Base-by-base conservation (phyloP, 2,888 invertebrate genomes). In the Melieria crassipennis region DNA sequence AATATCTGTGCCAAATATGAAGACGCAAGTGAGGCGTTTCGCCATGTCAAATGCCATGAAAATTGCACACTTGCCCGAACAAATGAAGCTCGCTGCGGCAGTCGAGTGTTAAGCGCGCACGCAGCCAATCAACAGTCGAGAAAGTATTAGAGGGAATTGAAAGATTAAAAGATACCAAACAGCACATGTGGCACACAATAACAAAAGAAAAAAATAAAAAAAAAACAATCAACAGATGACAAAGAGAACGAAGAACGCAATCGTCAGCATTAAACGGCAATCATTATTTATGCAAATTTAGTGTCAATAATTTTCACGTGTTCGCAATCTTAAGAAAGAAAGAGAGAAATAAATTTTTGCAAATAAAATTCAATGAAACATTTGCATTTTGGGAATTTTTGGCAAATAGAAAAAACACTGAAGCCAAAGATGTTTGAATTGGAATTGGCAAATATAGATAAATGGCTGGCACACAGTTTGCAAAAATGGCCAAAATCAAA, bases 231-330 rank as follows among this genome's bases (percentile, higher is more conserved):
- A 30, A 30, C 30, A 30, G 30, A 30, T 30, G 30, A 30, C 30
- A 30, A 30, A 30, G 30, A 30, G 2, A 30, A 30, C 30, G 30
- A 30, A 30, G 30, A 30, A 30, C 1, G 30, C 30, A 30, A 30
- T 1, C 30, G 30, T 1, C 30, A 30, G 30, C 30, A 30, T 30
- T 30, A 30, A 30, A 30, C 30, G 30, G 13, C 52, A 45, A 70
- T 75, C 77, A 82, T 83, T 81, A 82, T 79, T 76, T 79, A 83
- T 82, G 82, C 81, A 80, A 83, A 83, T 82, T 75, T 77, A 78
- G 77, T 81, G 80, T 80, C 80, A 76, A 78, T 79, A 80, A 46
- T 62, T 69, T 63, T 68, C 65, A 73, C 68, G 70, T 68, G 68
- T 58, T 71, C 56, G 9, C 62, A 65, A 62, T 72, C 60, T 56